phyloP scores from a whole-genome alignment of 2,888 invertebrate species.

The Ectemnius cavifrons region DNA sequence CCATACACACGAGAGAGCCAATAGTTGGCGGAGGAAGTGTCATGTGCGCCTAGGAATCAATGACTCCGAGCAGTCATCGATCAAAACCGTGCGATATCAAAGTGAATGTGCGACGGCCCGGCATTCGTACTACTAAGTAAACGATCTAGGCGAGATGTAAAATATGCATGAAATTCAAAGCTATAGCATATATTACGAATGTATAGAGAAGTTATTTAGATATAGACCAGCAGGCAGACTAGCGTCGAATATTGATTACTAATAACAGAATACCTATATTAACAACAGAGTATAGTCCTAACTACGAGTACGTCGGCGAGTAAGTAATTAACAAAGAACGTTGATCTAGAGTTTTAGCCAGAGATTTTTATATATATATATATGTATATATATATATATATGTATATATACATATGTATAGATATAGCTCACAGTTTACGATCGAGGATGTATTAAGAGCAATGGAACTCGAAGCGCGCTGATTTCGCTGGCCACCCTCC shows the following conservation, averaged over 20 bases:
- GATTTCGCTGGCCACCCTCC: constrained; percentile 11
- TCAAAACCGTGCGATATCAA: too few species aligned
- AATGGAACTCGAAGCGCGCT: constrained; percentile 33
- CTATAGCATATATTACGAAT: constrained; percentile 39
- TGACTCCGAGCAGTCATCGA: too few species aligned
- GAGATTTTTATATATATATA: constrained; percentile 59
- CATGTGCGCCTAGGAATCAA: too few species aligned
- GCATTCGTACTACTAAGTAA: constrained; percentile 9
- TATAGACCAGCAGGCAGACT: constrained; percentile 38
- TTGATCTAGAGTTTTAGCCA: constrained; percentile 47
- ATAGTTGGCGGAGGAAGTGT: too few species aligned
- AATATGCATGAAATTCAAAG: constrained; percentile 42
- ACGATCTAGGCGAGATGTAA: constrained; percentile 43
- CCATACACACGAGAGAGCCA: too few species aligned
- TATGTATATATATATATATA: constrained; percentile 15
- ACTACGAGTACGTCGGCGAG: constrained; percentile 33
- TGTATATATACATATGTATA: constrained; percentile 41
- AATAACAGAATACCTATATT: constrained; percentile 30
- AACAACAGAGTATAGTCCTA: constrained; percentile 39
- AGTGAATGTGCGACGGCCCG: neutral
- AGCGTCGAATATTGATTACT: constrained; percentile 46
- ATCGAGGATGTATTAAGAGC: constrained; percentile 52
- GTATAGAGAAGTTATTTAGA: constrained; percentile 52
- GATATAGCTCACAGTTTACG: constrained; percentile 27
- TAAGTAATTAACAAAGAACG: constrained; percentile 14